phyloP scores from a whole-genome alignment of 2,888 invertebrate species.

The Esperia sulphurella region DNA sequence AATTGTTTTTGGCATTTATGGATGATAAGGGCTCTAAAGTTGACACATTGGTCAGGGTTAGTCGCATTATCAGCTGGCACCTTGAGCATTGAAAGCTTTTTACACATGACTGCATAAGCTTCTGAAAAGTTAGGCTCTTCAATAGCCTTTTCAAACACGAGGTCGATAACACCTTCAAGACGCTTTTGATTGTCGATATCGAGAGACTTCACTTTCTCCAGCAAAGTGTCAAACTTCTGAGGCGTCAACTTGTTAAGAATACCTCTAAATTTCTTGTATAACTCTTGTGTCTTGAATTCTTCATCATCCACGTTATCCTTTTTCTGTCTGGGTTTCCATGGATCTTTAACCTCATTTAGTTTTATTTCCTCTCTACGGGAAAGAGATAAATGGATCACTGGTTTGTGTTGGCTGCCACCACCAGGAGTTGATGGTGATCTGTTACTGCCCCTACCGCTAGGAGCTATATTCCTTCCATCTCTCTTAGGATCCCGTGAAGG shows the following conservation, averaged over 20 bases:
- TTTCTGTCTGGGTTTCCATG: slow-evolving; percentile 90
- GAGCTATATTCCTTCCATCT: slow-evolving; percentile 53
- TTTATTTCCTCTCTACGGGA: slow-evolving; percentile 89
- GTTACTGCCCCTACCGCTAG: slow-evolving; percentile 58
- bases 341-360: slow-evolving; percentile 91
- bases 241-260: slow-evolving; percentile 97
- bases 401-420: slow-evolving; percentile 64
- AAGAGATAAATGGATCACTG: slow-evolving; percentile 83
- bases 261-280: slow-evolving; percentile 90
- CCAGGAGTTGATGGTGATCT: slow-evolving; percentile 43
- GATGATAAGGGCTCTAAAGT: slow-evolving; percentile 88
- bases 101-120: slow-evolving; percentile 93
- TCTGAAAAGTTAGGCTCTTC: slow-evolving; percentile 96
- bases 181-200: slow-evolving; percentile 89
- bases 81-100: slow-evolving; percentile 83
- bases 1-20: slow-evolving; percentile 94
- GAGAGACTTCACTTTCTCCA: slow-evolving; percentile 87
- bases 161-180: slow-evolving; percentile 90
- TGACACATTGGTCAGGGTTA: slow-evolving; percentile 67
- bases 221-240: slow-evolving; percentile 92
- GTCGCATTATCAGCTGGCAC: slow-evolving; percentile 63
- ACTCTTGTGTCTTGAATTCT: slow-evolving; percentile 76
- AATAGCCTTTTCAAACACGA: slow-evolving; percentile 97
- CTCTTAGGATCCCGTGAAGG: slow-evolving; percentile 59
- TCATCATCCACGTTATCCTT: slow-evolving; percentile 51